Base-by-base conservation (phyloP, 2,797 vertebrate species). In the Pagetopsis macropterus region DNA sequence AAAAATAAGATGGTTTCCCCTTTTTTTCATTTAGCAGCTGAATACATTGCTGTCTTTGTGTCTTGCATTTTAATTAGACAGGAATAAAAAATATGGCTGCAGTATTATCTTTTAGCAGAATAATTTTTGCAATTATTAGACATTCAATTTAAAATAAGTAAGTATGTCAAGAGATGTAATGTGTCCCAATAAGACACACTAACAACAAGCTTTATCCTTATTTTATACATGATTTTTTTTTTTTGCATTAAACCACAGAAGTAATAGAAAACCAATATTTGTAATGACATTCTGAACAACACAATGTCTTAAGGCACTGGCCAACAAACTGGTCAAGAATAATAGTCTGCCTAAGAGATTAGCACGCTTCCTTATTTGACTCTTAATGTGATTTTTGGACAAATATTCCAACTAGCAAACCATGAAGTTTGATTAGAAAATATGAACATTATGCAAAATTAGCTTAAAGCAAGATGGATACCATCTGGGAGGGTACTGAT, bases 351-450 rank as follows among this genome's bases (percentile, higher is more conserved):
- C 50, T 52, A 51, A 63, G 27, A 76, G 75, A 79, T 82, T 61
- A 75, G 19, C 67, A 81, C 48, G 79, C 76, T 83, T 85, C 81
- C 70, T 70, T 72, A 54, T 78, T 81, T 81, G 48, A 55, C 51
- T 60, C 4, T 64, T 71, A 41, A 65, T 73, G 65, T 54, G 65
- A 87, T 79, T 65, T 23, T 58, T 72, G 70, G 43, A 19, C 56
- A 59, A 79, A 76, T 79, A 75, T 83, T 78, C 46, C 49, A 57
- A 71, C 65, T 70, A 69, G 45, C 48, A 63, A 37, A 6, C 44
- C 56, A 49, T 14, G 72, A 40, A 50, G 27, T 27, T 27, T 27
- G 27, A 27, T 27, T 27, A 5, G 27, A 27, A 27, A 27, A 27
- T 27, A 27, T 27, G 27, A 14, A 31, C 27, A 27, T 48, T 57